Evolutionary conservation across 1,140 invertebrate genomes (phyloP), one percentile per base, ranked within the genome.

Genomic region (Aricia agestis): DNA sequence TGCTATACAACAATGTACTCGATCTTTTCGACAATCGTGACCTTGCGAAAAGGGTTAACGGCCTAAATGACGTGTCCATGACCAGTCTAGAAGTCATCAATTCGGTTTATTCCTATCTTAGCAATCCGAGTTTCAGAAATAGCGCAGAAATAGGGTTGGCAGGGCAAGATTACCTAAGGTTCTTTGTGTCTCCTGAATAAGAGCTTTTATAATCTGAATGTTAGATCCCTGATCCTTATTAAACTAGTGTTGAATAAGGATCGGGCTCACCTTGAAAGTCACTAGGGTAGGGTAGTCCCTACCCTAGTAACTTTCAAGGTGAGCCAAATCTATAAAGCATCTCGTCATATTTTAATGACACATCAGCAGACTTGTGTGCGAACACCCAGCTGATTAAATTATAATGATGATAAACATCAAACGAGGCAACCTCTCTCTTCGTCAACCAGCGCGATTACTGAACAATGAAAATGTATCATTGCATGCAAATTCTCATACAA

Each of bases 401-500:
- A 19, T 59, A 2, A 59, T 7, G 58, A 17, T 10, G 58, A 59
- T 59, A 59, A 59, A 19, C n/a, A 59, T 19, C n/a, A 6, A 59
- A 59, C 58, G 18, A n/a, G 18, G 13, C 66, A 66, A 36, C 25
- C 36, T 36, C 36, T 36, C 45, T 42, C 31, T 67, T 17, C 32
- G 18, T 52, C 57, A n/a, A 17, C 25, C 57, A 41, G 10, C 7
- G 32, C 58, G 68, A 41, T 63, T 69, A 61, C 18, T 19, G 41
- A 69, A 69, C 68, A 69, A 69, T 69, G 68, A 63, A 69, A 42
- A 36, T 41, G 61, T 18, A 36, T 61, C 57, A 69, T 69, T 31
- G 68, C 68, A 69, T 69, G 68, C 68, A 69, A 69, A 69, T 69
- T 63, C 42, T 58, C 36, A 69, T 63, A 63, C 59, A 69, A 69